Base-by-base conservation (phyloP, 2,888 invertebrate species). In the Cylloceria caligata region DNA sequence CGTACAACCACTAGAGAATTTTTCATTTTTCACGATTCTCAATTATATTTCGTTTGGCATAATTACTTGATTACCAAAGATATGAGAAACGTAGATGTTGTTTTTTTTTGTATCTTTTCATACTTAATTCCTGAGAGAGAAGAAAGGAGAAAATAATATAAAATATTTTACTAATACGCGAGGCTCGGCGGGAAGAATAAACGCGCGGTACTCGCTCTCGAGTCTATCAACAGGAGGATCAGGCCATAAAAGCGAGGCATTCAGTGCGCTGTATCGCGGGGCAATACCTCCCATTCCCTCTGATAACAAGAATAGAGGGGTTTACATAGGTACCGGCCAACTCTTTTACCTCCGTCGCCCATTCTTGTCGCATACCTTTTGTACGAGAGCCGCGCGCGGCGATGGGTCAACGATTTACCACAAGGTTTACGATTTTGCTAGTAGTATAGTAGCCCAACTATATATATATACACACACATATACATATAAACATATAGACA, bases 171-270 rank as follows among this genome's bases (percentile, higher is more conserved):
- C 21, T 57, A 71, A 60, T 71, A 45, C 57, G 13, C 16, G 42
- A 9, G 19, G 34, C 24, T 42, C 55, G 7, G 39, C 27, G 60
- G 52, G 69, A 60, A 75, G 65, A 82, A 82, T 79, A 62, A 79
- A 79, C 82, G 42, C 39, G 65, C 65, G 71, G 21, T 65, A 47
- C 71, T 60, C 74, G 69, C 65, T 81, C 57, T 42, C 57, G 84
- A 83, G 83, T 78, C 83, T 87, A 91, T 91, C 91, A 88, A 84
- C 62, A 47, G 79, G 79, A 86, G 87, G 89, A 90, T 90, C 90
- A 86, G 85, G 84, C 87, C 87, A 89, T 90, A 91, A 91, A 91
- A 88, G n/a, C 89, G 88, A 78, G 88, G 88, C 89, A 90, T 91
- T 91, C 90, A 89, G 87, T 90, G 87, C 87, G 87, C 72, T 75